These are phyloP conservation scores for Chloroceryle inda DNA, from an alignment of 2,797 vertebrate species.

Conservation along the genomic window DNA sequence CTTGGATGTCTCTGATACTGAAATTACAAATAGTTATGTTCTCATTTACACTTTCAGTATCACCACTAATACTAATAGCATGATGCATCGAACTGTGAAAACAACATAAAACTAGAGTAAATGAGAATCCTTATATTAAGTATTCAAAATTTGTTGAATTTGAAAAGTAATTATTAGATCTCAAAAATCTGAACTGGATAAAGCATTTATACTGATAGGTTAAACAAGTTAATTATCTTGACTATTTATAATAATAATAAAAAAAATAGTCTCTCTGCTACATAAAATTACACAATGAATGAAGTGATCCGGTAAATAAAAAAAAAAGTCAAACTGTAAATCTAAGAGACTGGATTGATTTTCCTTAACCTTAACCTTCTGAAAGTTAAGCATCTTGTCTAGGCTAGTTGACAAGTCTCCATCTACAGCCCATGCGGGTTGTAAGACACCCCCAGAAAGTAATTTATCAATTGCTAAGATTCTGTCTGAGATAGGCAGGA, in stretches of 20 bases:
- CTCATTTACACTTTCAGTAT: neutral
- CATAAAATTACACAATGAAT: neutral
- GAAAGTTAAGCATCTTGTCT: neutral
- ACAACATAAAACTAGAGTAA: neutral
- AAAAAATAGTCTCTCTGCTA: neutral
- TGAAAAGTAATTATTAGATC: neutral
- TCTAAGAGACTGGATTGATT: neutral
- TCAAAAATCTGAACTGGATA: neutral
- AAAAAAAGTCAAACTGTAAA: neutral
- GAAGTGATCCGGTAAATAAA: neutral
- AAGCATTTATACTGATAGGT: neutral
- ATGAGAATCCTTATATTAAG: neutral
- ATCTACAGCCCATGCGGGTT: neutral
- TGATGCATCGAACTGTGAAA: neutral
- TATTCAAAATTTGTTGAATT: neutral
- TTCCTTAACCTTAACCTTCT: neutral
- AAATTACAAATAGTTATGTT: neutral
- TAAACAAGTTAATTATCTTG: neutral
- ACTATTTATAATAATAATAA: neutral
- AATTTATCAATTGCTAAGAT: slow-evolving; percentile 38
- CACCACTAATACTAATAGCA: neutral
- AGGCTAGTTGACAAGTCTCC: neutral
- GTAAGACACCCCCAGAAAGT: neutral
- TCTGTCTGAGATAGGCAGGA: neutral
- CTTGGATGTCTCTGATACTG: neutral